A percentile compares a stretch with the other conserved stretches of the same genome.
phyloP scores from a whole-genome alignment of 2,113 vertebrate genomes.

The Okapia johnstoni region DNA sequence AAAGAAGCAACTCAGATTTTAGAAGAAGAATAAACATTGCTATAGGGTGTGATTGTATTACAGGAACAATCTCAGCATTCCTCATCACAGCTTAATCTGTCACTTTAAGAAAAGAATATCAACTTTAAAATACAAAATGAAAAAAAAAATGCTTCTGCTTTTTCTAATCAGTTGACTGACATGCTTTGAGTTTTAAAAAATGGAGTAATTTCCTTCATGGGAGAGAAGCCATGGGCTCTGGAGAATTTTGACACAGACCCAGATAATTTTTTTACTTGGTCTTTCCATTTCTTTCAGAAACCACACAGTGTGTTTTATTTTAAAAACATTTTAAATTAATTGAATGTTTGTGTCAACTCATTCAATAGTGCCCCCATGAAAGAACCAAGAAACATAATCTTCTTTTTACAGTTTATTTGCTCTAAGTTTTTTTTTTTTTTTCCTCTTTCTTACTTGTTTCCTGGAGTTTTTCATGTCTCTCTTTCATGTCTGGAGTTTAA shows the following conservation, averaged over 20 bases:
- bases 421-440: not conserved
- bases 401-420: slow-evolving; percentile 18
- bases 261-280: not conserved
- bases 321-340: not conserved
- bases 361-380: not conserved
- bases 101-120: not conserved
- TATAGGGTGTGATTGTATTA: not conserved
- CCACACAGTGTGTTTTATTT: not conserved
- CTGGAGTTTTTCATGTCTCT: slow-evolving; percentile 29
- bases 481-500: not conserved
- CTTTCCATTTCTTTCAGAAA: slow-evolving; percentile 35
- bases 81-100: not conserved
- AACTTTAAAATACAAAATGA: not conserved
- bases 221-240: not conserved
- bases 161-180: not conserved
- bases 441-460: not conserved
- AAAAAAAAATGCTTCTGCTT: not conserved
- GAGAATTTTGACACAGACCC: not conserved
- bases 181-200: not conserved
- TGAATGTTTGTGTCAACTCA: not conserved
- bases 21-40: not conserved
- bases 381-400: not conserved
- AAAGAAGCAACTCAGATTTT: not conserved
- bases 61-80: not conserved
- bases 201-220: not conserved